Percentiles rank a stretch among this genome's conserved stretches.
These are phyloP conservation scores for Tachycineta bicolor DNA, from an alignment of 2,113 vertebrate species.

Conservation along the genomic window DNA sequence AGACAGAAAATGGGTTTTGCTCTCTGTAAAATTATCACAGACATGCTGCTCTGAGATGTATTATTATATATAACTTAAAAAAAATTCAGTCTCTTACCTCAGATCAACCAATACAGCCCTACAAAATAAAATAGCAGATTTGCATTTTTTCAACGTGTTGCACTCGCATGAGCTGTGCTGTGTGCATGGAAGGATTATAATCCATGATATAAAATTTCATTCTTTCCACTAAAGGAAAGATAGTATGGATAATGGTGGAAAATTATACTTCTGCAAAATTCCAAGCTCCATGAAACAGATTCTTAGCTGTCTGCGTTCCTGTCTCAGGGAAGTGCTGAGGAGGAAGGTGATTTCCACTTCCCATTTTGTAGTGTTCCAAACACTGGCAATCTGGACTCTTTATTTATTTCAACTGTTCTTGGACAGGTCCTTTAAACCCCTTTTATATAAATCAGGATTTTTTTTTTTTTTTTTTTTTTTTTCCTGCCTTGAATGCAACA, in stretches of 20 bases:
- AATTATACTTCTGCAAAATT: background rate
- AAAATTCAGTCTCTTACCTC: background rate
- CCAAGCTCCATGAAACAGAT: background rate
- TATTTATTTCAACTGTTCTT: background rate
- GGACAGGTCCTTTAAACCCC: background rate
- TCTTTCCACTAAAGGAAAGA: background rate
- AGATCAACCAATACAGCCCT: background rate
- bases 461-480: no score
- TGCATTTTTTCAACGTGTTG: background rate
- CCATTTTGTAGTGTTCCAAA: background rate
- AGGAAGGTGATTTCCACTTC: background rate
- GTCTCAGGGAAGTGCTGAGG: background rate
- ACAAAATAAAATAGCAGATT: background rate
- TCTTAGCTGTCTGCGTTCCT: background rate
- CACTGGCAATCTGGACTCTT: background rate
- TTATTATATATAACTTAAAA: background rate
- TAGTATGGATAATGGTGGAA: background rate
- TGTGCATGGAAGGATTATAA: background rate
- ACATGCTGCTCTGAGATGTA: background rate
- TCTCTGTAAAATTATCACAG: background rate
- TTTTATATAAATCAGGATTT: background rate
- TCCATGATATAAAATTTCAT: background rate
- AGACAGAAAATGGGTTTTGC: background rate
- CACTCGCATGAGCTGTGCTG: fast-evolving
- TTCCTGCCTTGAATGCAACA: background rate